Conservation (phyloP, 1,140 invertebrate species). For the Drosophila lacteicornis region DNA sequence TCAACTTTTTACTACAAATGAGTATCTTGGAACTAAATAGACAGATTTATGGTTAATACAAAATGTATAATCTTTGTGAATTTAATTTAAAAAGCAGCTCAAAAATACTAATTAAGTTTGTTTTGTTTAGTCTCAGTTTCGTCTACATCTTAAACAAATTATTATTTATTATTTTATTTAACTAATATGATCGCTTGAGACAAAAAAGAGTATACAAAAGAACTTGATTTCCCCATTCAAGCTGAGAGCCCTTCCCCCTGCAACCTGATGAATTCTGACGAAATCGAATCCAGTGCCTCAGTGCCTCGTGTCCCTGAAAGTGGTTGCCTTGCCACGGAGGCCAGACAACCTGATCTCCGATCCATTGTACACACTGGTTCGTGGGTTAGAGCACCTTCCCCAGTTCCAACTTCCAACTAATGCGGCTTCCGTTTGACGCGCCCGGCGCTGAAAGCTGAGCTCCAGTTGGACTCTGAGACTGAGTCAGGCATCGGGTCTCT, state of each 20-base stretch:
- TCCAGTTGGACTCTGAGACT: slow-evolving; percentile 27
- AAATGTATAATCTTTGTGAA: background rate
- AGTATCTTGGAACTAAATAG: too few relatives aligned
- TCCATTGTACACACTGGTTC: slow-evolving; percentile 7
- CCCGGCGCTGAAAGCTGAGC: slow-evolving; percentile 69
- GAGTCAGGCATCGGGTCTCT: slow-evolving; percentile 17
- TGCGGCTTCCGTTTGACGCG: slow-evolving; percentile 81
- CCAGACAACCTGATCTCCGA: slow-evolving; percentile 46
- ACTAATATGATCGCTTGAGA: background rate
- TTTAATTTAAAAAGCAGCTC: background rate
- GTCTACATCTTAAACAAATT: background rate
- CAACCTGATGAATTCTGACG: slow-evolving; percentile 17
- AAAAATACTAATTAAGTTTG: background rate
- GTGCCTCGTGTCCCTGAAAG: slow-evolving; percentile 20
- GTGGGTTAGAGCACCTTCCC: slow-evolving; percentile 38
- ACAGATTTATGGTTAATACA: background rate
- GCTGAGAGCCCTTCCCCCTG: background rate
- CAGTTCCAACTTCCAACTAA: slow-evolving; percentile 40
- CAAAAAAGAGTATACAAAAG: background rate
- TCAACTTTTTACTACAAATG: slow-evolving; percentile 7
- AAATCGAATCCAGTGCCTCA: slow-evolving; percentile 22
- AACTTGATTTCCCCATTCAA: slow-evolving; percentile 6
- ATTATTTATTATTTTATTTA: background rate
- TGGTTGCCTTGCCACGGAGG: slow-evolving; percentile 23
- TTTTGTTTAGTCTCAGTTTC: background rate